Evolutionary conservation across 64 coral and sea anemone species (phyloP).

Genomic region (Pachyseris speciosa): DNA sequence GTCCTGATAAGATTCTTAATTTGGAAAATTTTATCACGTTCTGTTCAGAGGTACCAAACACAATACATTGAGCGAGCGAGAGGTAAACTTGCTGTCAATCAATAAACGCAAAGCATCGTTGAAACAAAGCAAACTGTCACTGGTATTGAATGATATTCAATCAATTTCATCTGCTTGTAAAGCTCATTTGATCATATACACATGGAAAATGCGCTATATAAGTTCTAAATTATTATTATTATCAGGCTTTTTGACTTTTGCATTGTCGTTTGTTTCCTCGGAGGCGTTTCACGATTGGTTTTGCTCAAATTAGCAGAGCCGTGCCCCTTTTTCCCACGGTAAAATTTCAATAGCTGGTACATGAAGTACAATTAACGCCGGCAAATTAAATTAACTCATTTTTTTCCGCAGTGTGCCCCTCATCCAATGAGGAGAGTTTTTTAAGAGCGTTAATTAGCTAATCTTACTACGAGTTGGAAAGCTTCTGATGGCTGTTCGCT

Average conservation of each 20-base stretch:
- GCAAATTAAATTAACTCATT: background rate
- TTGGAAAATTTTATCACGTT: background rate
- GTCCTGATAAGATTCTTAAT: background rate
- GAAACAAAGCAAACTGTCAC: background rate
- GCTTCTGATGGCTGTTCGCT: background rate
- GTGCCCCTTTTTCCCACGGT: slow-evolving; percentile 39
- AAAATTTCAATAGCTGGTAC: slow-evolving; percentile 50
- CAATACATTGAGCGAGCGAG: background rate
- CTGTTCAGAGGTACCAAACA: background rate
- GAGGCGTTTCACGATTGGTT: slow-evolving; percentile 8
- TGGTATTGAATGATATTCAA: background rate
- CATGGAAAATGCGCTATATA: no score
- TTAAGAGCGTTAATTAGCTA: background rate
- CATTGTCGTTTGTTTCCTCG: background rate
- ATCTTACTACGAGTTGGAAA: background rate
- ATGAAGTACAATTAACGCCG: background rate
- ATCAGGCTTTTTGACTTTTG: background rate
- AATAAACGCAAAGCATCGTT: background rate
- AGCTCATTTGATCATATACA: no score
- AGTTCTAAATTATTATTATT: no score
- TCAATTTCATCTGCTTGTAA: no score
- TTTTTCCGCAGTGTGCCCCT: background rate
- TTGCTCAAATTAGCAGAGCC: background rate
- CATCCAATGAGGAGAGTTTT: background rate
- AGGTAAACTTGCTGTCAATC: slow-evolving; percentile 3